Base-by-base conservation (phyloP, 23 tunicate species). In the Oikopleura dioica region DNA sequence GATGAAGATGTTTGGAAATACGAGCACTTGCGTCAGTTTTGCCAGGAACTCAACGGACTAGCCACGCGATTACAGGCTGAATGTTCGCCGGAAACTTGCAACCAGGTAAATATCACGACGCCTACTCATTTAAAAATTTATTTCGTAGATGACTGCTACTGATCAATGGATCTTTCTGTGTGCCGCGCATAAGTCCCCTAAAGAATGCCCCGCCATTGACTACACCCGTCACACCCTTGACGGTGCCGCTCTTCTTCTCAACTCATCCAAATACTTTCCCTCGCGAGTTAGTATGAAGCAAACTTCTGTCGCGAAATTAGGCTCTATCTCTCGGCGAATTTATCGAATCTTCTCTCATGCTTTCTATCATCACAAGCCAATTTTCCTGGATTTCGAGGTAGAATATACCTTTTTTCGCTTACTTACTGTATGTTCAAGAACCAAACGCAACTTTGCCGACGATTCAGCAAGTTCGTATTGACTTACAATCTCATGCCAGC, bases 1-100 rank as follows among this genome's bases (percentile, higher is more conserved):
- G 97, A 91, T 80, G 97, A 91, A 80, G 97, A 86, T 9, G 97
- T 91, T 38, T 91, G 97, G 97, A 91, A 91, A 78, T 91, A 91
- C 76, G 97, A 91, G 80, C 97, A 91, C 32, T 63, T 91, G 33
- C 82, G 97, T 51, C 97, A 91, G 55, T 91, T 91, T 76, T 91
- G 97, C 38, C 38, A 84, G 78, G 97, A 91, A 76, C 51, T 91
- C 32, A 91, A 91, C 69, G 87, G 92, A 33, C 78, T 91, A 0
- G 94, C 97, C 1, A 81, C 82, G 32, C 78, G 78, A 50, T 76
- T 91, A 32, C 97, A 91, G 37, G 35, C 82, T 35, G 97, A 91
- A 69, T 91, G 97, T 59, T 82, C 82, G 35, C 84, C 97, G 1
- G 79, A 79, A 34, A 85, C 92, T 59, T 91, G 97, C 69, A 76